Conservation (phyloP, 2,797 vertebrate genomes). For the Eulemur albifrons region DNA sequence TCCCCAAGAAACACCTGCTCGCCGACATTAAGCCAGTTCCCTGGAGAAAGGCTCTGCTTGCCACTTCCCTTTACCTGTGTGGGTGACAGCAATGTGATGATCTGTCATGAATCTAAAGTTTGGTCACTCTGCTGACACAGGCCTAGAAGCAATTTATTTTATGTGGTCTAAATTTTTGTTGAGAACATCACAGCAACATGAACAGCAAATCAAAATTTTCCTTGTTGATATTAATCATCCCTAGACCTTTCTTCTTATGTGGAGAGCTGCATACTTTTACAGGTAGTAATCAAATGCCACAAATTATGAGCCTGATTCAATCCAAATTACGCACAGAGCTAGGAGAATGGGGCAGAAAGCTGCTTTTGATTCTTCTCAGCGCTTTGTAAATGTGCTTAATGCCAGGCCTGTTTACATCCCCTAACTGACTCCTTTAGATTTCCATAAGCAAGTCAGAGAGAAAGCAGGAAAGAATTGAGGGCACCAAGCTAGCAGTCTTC, state of each 20-base stretch:
- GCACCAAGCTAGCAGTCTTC: neutral
- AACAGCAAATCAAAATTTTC: neutral
- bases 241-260: neutral
- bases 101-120: neutral
- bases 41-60: neutral
- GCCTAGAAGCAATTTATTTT: neutral
- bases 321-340: constrained; percentile 39
- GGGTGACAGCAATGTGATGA: neutral
- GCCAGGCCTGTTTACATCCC: constrained; percentile 12
- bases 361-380: constrained; percentile 42
- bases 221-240: neutral
- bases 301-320: constrained; percentile 55
- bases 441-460: neutral
- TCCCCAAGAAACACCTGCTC: neutral
- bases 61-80: neutral
- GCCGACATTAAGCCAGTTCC: neutral
- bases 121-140: neutral
- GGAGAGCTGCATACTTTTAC: neutral
- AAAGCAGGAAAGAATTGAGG: neutral
- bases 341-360: accelerated
- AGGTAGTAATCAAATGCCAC: constrained; percentile 64
- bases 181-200: neutral
- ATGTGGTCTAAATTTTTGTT: neutral
- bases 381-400: constrained; percentile 29
- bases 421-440: neutral